A percentile compares a stretch with the other conserved stretches of the same genome.
Conservation (phyloP, 2,888 invertebrate genomes). For the Diarsia dahlii region DNA sequence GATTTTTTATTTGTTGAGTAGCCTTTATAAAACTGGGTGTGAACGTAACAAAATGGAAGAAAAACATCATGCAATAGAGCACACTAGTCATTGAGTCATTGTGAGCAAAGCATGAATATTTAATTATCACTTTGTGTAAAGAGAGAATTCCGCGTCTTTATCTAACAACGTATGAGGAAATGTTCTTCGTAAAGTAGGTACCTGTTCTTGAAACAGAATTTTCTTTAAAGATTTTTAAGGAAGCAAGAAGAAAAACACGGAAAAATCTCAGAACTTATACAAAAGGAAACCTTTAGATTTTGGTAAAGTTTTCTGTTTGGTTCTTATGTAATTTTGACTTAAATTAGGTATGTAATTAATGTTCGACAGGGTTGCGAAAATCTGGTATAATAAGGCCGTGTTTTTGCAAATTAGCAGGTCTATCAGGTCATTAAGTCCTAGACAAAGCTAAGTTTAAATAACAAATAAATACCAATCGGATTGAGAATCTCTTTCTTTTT, state of each 20-base stretch:
- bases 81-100: slow-evolving; percentile 25
- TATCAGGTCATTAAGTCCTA: neutral
- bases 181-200: neutral
- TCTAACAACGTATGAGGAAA: slow-evolving; percentile 33
- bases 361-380: neutral
- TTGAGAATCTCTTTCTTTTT: no score
- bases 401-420: neutral
- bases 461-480: no score
- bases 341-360: neutral
- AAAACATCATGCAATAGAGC: neutral
- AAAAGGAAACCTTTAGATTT: neutral
- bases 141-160: slow-evolving; percentile 33
- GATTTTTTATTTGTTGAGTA: neutral
- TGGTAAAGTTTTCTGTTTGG: neutral
- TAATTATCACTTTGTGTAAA: slow-evolving; percentile 37
- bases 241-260: neutral
- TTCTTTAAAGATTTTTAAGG: neutral
- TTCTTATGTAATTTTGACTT: no score
- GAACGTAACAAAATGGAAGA: slow-evolving; percentile 2
- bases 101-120: slow-evolving; percentile 38
- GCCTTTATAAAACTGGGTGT: no score
- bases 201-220: slow-evolving; percentile 10
- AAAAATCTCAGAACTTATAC: neutral
- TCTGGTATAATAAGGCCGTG: neutral
- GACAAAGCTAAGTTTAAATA: no score